Percentiles rank a stretch among this genome's conserved stretches.
Conservation (phyloP, 2,888 invertebrate species). For the Gryllus longicercus region DNA sequence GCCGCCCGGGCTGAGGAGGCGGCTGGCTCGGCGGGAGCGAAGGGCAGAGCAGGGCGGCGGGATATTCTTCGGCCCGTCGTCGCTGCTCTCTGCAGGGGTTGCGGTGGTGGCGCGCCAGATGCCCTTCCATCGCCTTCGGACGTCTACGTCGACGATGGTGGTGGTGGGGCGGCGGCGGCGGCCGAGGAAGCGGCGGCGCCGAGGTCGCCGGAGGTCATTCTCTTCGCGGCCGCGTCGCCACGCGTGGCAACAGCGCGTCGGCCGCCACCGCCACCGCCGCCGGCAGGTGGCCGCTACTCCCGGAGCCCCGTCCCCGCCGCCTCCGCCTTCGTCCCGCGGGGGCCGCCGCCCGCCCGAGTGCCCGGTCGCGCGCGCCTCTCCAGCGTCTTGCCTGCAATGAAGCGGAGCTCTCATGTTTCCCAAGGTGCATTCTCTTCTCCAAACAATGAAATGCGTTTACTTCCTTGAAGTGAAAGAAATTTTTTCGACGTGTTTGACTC, state of each 20-base stretch:
- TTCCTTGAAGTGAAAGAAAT: too few relatives aligned
- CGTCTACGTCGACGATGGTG: background rate
- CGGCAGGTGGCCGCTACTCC: constrained; percentile 2
- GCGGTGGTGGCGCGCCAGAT: background rate
- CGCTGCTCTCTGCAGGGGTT: background rate
- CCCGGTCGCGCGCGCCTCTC: too few relatives aligned
- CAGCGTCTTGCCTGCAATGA: too few relatives aligned
- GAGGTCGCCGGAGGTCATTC: constrained; percentile 10
- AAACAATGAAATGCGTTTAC: too few relatives aligned
- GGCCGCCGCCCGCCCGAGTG: background rate
- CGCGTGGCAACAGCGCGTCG: background rate
- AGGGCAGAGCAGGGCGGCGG: background rate
- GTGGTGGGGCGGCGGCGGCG: background rate
- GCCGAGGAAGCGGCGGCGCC: background rate
- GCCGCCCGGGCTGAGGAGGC: background rate
- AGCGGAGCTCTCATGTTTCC: too few relatives aligned
- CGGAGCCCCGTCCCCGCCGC: background rate
- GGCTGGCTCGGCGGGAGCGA: background rate
- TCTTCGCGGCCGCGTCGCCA: background rate
- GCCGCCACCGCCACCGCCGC: constrained; percentile 3
- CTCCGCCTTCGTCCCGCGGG: background rate
- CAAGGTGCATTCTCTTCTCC: too few relatives aligned
- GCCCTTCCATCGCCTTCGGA: background rate
- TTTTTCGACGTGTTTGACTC: too few relatives aligned
- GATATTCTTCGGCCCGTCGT: background rate